Evolutionary conservation across 2,797 vertebrate genomes (phyloP).

Genomic region (Chrosomus eos): DNA sequence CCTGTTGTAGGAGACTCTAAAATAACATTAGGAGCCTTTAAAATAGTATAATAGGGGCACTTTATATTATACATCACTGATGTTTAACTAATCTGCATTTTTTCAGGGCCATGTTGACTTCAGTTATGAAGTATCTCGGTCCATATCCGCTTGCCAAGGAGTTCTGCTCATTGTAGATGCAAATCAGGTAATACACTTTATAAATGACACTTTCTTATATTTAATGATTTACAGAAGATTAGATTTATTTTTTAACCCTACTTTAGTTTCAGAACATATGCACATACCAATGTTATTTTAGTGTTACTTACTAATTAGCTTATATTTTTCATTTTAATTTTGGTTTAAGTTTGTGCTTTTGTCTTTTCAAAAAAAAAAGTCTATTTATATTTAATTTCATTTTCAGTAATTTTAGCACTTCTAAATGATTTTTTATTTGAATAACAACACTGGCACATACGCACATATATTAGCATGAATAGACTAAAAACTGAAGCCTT

Average conservation of each 20-base stretch:
- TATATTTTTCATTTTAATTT: not conserved
- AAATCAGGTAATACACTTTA: slow-evolving; percentile 85
- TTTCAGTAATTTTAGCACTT: not conserved
- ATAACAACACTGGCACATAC: not conserved
- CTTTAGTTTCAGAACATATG: not conserved
- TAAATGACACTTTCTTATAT: not conserved
- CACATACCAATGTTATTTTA: not conserved
- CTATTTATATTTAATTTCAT: not conserved
- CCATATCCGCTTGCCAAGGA: slow-evolving; percentile 94
- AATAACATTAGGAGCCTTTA: not conserved
- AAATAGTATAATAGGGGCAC: not conserved
- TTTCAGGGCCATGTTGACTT: slow-evolving; percentile 96
- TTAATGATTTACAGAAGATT: too few species aligned
- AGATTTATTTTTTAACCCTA: not conserved
- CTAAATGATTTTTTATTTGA: not conserved
- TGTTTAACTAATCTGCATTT: not conserved
- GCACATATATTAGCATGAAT: not conserved
- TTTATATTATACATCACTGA: not conserved
- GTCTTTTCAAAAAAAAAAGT: not conserved
- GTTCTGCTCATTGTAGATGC: slow-evolving; percentile 95
- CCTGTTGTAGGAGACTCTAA: not conserved
- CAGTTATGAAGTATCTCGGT: slow-evolving; percentile 96
- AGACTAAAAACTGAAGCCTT: not conserved
- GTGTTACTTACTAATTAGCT: not conserved
- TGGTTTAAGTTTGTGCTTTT: not conserved